These are phyloP conservation scores for Chrysemys picta DNA, from an alignment of 2,113 vertebrate species.

Conservation along the genomic window DNA sequence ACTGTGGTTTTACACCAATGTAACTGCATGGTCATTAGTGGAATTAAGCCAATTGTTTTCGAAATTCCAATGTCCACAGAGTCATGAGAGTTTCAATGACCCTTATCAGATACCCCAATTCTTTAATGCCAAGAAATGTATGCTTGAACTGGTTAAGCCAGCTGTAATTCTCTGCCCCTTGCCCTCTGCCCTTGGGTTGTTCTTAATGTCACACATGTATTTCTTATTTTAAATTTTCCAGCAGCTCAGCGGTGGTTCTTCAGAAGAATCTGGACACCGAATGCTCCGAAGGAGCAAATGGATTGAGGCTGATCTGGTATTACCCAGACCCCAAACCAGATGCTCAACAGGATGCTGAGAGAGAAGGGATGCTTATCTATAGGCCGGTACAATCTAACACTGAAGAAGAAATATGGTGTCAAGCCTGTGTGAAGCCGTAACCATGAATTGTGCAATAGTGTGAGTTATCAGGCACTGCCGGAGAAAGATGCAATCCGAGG, in stretches of 20 bases:
- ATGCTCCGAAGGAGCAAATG: background rate
- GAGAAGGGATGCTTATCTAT: background rate
- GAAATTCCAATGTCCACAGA: background rate
- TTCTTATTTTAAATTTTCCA: background rate
- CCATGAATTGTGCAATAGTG: background rate
- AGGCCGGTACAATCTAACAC: background rate
- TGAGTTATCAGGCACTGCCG: background rate
- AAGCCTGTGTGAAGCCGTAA: background rate
- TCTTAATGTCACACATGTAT: too few relatives aligned
- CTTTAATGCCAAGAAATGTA: too few relatives aligned
- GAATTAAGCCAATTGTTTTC: background rate
- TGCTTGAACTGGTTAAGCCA: too few relatives aligned
- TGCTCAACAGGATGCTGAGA: background rate
- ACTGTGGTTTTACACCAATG: background rate
- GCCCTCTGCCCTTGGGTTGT: too few relatives aligned
- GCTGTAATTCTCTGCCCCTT: too few relatives aligned
- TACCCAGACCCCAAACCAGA: background rate
- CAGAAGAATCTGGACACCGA: background rate
- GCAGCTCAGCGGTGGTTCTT: background rate
- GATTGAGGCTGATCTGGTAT: background rate
- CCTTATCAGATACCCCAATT: too few relatives aligned
- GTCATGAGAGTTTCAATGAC: too few relatives aligned
- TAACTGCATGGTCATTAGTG: background rate
- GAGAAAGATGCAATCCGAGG: background rate
- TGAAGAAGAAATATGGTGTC: background rate